These are phyloP conservation scores for Pterophyllum scalare DNA, from an alignment of 2,113 vertebrate species.

Conservation along the genomic window DNA sequence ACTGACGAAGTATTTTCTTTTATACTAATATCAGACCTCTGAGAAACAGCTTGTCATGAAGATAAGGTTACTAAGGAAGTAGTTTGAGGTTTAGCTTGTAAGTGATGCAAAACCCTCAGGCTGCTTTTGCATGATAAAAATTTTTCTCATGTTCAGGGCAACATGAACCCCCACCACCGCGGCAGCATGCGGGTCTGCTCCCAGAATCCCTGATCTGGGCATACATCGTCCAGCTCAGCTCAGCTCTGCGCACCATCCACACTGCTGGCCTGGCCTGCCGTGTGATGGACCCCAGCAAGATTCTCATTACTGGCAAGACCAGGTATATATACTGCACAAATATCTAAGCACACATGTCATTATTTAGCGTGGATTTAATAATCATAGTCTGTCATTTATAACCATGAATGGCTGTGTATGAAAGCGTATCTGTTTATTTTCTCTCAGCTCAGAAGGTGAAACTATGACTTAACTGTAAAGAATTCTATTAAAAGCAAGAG, in stretches of 20 bases:
- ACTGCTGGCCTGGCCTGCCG: conserved; percentile 96
- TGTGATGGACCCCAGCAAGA: conserved; percentile 99
- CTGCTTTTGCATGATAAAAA: conserved; percentile 18
- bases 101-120: background rate
- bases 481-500: conserved; percentile 30
- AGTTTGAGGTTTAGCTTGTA: conserved; percentile 31
- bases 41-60: background rate
- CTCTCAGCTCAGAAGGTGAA: background rate
- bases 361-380: background rate
- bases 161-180: conserved; percentile 93
- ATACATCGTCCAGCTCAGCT: conserved; percentile 97
- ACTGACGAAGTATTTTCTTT: background rate
- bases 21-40: background rate
- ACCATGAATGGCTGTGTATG: background rate
- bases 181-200: conserved; percentile 95
- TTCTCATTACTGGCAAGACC: conserved; percentile 97
- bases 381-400: background rate
- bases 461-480: conserved; percentile 18
- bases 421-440: background rate
- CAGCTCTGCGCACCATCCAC: conserved; percentile 94
- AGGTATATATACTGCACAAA: conserved; percentile 78
- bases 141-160: conserved; percentile 82
- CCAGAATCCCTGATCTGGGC: conserved; percentile 99
- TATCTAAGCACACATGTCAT: background rate
- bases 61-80: background rate